phyloP scores from a whole-genome alignment of 1,140 invertebrate species.

The Musca domestica region DNA sequence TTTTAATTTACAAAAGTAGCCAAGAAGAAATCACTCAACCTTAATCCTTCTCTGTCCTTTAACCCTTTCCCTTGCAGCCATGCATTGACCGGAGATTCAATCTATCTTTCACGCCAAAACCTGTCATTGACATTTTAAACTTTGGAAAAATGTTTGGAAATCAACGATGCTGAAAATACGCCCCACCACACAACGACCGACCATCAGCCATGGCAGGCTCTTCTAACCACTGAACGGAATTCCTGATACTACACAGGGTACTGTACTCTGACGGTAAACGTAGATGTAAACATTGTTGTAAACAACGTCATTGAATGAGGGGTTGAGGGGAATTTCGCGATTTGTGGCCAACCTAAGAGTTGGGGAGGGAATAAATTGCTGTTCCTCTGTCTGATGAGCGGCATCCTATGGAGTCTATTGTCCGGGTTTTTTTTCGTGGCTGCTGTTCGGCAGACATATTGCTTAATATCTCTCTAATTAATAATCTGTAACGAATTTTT shows the following conservation, averaged over 20 bases:
- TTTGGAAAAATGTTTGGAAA: too few species aligned
- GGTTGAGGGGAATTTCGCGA: too few species aligned
- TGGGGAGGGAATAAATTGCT: too few species aligned
- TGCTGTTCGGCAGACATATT: not conserved
- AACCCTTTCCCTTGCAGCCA: too few species aligned
- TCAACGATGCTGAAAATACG: too few species aligned
- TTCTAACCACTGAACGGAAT: too few species aligned
- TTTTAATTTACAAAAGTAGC: constrained; percentile 17
- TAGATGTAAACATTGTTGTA: constrained; percentile 5
- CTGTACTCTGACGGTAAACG: constrained; percentile 1
- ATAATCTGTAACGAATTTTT: constrained; percentile 19
- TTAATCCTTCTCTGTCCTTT: not conserved
- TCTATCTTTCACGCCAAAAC: constrained; percentile 14
- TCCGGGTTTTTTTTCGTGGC: not conserved
- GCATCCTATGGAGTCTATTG: not conserved
- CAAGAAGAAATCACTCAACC: not conserved
- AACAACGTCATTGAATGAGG: too few species aligned
- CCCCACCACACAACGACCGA: too few species aligned
- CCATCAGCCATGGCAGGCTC: too few species aligned
- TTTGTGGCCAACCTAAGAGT: too few species aligned
- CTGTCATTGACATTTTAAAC: constrained; percentile 16
- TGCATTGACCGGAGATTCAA: not conserved
- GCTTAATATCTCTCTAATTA: constrained; percentile 18
- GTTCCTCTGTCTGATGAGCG: constrained; percentile 7
- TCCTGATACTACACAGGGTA: too few species aligned